These are phyloP conservation scores for Meta bourneti DNA, from an alignment of 2,888 invertebrate species.

Conservation along the genomic window DNA sequence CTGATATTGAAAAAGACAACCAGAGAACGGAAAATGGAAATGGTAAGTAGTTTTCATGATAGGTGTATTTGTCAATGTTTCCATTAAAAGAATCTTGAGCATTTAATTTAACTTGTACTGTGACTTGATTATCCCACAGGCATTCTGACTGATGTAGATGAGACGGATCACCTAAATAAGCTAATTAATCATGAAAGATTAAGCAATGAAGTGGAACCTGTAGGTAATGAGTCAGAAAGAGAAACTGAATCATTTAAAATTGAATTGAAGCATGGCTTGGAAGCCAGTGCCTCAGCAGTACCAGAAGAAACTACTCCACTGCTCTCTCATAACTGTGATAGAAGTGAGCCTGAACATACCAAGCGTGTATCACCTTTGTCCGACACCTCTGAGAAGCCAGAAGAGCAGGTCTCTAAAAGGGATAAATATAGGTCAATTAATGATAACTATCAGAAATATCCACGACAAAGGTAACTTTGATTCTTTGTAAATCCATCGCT, in stretches of 20 bases:
- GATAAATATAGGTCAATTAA: slow-evolving; percentile 56
- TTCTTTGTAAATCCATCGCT: background rate
- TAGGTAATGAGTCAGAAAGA: background rate
- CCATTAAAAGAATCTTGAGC: background rate
- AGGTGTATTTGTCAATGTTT: background rate
- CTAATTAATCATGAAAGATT: slow-evolving; percentile 29
- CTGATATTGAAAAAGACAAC: slow-evolving; percentile 62
- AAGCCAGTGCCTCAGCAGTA: background rate
- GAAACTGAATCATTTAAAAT: background rate
- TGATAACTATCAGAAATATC: slow-evolving; percentile 44
- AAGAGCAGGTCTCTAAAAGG: slow-evolving; percentile 27
- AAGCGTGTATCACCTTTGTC: slow-evolving; percentile 31
- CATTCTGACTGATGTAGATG: slow-evolving; percentile 41
- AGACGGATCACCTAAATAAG: slow-evolving; percentile 6
- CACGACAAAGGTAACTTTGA: slow-evolving; percentile 58
- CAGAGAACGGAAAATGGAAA: slow-evolving; percentile 63
- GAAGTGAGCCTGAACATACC: background rate
- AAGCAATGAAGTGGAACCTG: slow-evolving; percentile 11
- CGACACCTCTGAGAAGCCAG: slow-evolving; percentile 53
- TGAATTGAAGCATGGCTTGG: background rate
- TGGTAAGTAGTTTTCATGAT: slow-evolving; percentile 24
- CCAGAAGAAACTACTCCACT: background rate
- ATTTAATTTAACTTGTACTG: background rate
- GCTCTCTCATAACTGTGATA: slow-evolving; percentile 11
- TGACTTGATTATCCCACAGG: slow-evolving; percentile 16